phyloP scores from a whole-genome alignment of 2,888 invertebrate species.

The Platycheirus rosarum region DNA sequence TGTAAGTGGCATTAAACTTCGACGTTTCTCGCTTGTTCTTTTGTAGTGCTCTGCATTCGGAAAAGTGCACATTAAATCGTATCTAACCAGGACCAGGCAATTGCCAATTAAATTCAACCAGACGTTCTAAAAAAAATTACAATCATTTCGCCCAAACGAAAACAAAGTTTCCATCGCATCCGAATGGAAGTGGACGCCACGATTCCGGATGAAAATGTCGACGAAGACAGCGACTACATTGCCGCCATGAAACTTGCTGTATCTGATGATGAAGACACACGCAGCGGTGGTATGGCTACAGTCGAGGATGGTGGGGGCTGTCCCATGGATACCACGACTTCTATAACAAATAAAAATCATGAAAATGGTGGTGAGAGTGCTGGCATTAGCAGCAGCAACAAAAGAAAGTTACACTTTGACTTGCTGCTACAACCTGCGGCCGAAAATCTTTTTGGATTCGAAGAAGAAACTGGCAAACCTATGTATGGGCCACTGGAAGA shows the following conservation, averaged over 20 bases:
- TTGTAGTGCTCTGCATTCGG: neutral
- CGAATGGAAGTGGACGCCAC: slow-evolving; percentile 78
- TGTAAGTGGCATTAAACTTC: slow-evolving; percentile 39
- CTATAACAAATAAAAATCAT: slow-evolving; percentile 16
- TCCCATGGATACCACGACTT: slow-evolving; percentile 39
- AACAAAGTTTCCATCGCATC: slow-evolving; percentile 77
- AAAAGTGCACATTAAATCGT: slow-evolving; percentile 20
- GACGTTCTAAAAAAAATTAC: slow-evolving; percentile 58
- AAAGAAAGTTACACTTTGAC: slow-evolving; percentile 35
- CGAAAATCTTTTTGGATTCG: slow-evolving; percentile 45
- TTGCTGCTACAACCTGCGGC: slow-evolving; percentile 5
- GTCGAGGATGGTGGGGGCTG: slow-evolving; percentile 43
- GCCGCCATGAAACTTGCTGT: slow-evolving; percentile 66
- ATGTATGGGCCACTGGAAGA: slow-evolving; percentile 26
- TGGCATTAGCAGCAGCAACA: slow-evolving; percentile 30
- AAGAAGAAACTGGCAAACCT: slow-evolving; percentile 45
- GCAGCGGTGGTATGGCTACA: slow-evolving; percentile 23
- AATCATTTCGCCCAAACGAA: slow-evolving; percentile 78
- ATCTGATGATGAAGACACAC: slow-evolving; percentile 59
- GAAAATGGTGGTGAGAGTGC: slow-evolving; percentile 67
- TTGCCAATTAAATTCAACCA: slow-evolving; percentile 15
- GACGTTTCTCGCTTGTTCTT: slow-evolving; percentile 31
- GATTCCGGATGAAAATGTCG: slow-evolving; percentile 62
- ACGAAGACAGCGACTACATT: slow-evolving; percentile 58
- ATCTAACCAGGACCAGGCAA: neutral